These are phyloP conservation scores for Orthosia cruda DNA, from an alignment of 2,888 invertebrate species.

Conservation along the genomic window DNA sequence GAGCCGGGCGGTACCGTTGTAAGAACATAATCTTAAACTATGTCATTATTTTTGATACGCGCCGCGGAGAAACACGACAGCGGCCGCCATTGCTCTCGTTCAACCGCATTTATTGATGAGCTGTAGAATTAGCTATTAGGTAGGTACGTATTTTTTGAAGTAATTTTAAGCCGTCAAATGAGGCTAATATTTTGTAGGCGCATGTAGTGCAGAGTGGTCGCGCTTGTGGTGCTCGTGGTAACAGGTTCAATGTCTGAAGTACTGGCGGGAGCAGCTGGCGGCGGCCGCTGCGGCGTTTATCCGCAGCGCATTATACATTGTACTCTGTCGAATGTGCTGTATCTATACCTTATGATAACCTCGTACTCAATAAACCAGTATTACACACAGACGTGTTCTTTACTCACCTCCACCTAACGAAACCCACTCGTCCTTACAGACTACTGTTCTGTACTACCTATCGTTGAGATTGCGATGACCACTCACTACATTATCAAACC, in stretches of 20 bases:
- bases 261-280: too few relatives aligned
- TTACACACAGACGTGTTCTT: conserved; percentile 64
- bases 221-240: not conserved
- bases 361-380: conserved; percentile 83
- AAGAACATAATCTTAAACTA: conserved; percentile 42
- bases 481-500: too few relatives aligned
- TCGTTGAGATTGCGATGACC: not conserved
- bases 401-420: not conserved
- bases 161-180: conserved; percentile 60
- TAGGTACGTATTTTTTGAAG: conserved; percentile 69
- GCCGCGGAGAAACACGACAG: conserved; percentile 55
- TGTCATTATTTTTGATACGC: conserved; percentile 71
- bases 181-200: conserved; percentile 51
- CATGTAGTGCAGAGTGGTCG: conserved; percentile 9
- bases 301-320: conserved; percentile 60
- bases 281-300: conserved; percentile 38
- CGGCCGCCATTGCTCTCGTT: conserved; percentile 45
- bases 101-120: conserved; percentile 27
- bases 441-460: too few relatives aligned
- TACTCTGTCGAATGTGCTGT: conserved; percentile 63
- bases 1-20: not conserved
- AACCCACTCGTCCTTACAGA: not conserved
- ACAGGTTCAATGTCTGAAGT: too few relatives aligned
- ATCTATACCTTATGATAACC: conserved; percentile 68
- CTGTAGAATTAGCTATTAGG: conserved; percentile 46